phyloP scores from a whole-genome alignment of 2,797 vertebrate species.

The Onychomys arenicola region DNA sequence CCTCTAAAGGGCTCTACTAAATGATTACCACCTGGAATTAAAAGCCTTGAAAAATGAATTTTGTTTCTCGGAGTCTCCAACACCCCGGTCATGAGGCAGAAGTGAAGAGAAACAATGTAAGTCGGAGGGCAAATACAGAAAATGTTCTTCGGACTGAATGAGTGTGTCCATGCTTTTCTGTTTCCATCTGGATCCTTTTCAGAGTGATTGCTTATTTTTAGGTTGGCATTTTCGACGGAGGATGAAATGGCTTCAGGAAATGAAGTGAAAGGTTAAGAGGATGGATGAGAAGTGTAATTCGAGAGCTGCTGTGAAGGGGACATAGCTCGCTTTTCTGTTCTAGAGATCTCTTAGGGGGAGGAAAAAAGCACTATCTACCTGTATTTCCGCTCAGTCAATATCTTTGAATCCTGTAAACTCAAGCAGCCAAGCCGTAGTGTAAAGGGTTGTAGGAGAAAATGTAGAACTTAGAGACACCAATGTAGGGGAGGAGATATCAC shows the following conservation, averaged over 20 bases:
- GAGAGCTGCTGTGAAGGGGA: constrained; percentile 14
- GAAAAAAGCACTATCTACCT: neutral
- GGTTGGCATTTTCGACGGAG: constrained; percentile 81
- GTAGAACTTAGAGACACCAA: constrained; percentile 19
- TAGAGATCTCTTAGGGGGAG: constrained; percentile 18
- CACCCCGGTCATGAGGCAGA: neutral
- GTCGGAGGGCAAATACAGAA: constrained; percentile 76
- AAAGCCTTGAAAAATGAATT: neutral
- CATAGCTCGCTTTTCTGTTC: neutral
- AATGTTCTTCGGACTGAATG: constrained; percentile 54
- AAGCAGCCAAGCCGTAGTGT: neutral
- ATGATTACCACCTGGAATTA: neutral
- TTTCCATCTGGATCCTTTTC: constrained; percentile 82
- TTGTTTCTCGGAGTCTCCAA: constrained; percentile 35
- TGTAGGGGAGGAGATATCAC: neutral
- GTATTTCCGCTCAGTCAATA: constrained; percentile 23
- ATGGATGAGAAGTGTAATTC: constrained; percentile 49
- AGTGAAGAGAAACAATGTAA: constrained; percentile 60
- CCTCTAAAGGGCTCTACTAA: constrained; percentile 31
- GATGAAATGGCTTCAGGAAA: constrained; percentile 80
- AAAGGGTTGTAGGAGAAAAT: constrained; percentile 15
- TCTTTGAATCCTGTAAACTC: constrained; percentile 4
- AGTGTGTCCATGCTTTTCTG: constrained; percentile 72
- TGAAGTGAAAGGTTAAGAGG: constrained; percentile 80
- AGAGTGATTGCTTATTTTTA: constrained; percentile 84